Conservation (phyloP, 2,888 invertebrate genomes). For the Mythimna ferrago region DNA sequence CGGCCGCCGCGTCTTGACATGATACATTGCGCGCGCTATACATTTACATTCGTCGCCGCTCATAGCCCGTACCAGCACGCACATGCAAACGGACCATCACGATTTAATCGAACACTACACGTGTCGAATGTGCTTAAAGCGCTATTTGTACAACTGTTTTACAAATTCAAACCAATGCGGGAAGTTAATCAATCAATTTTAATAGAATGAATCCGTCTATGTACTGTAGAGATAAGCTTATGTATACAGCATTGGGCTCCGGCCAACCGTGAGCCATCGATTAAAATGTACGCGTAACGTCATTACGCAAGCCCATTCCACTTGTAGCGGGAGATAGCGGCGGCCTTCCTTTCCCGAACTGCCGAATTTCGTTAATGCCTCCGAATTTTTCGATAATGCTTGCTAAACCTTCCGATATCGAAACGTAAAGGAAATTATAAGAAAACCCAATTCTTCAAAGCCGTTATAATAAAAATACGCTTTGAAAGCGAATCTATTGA, state of each 20-base stretch:
- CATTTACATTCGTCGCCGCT: constrained; percentile 74
- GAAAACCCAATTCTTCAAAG: constrained; percentile 59
- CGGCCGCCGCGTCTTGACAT: constrained; percentile 85
- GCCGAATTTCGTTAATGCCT: constrained; percentile 77
- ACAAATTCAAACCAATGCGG: constrained; percentile 58
- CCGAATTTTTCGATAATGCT: constrained; percentile 76
- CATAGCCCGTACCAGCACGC: constrained; percentile 41
- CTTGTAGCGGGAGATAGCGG: constrained; percentile 75
- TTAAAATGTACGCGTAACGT: constrained; percentile 84
- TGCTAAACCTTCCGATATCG: constrained; percentile 71
- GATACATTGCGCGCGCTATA: constrained; percentile 84
- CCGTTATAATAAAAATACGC: constrained; percentile 55
- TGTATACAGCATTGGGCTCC: constrained; percentile 75
- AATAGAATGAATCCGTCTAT: constrained; percentile 72
- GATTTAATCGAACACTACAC: constrained; percentile 40
- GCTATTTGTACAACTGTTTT: constrained; percentile 57
- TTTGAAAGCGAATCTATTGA: constrained; percentile 61
- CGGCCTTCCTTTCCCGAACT: constrained; percentile 68
- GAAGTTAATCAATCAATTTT: constrained; percentile 77
- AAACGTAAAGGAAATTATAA: constrained; percentile 75
- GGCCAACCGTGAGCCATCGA: constrained; percentile 81
- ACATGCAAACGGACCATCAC: constrained; percentile 45
- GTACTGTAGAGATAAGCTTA: constrained; percentile 71
- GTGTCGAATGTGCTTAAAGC: constrained; percentile 49
- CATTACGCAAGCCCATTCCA: constrained; percentile 78